Base-by-base conservation (phyloP, 2,797 vertebrate genomes). In the Ctenochaetus hawaiiensis region DNA sequence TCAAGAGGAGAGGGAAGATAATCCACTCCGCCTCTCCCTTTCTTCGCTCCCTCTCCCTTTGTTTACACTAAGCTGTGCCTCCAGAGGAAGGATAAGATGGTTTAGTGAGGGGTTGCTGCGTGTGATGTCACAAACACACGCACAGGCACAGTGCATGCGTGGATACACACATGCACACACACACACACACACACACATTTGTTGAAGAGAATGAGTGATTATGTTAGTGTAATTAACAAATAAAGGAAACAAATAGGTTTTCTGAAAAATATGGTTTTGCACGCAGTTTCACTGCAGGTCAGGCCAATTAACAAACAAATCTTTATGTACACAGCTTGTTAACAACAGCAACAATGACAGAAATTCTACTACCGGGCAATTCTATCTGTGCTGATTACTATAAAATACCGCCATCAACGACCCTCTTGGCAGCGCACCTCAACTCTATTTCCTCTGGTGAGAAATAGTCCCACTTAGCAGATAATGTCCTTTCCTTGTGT, bases 41-140 rank as follows among this genome's bases (percentile, higher is more conserved):
- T 87, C 86, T 84, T 83, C 58, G 20, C 78, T 58, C 85, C 72
- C 84, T 78, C 85, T 84, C 78, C 86, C 87, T 92, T 93, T 94
- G 93, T 93, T 93, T 94, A 93, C 92, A 89, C 91, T 93, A 92
- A 93, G 91, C 93, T 85, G 84, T 90, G 86, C 86, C 91, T 87
- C 88, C 87, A 77, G 87, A 90, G 91, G 86, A 92, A 78, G 93
- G 88, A 93, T 93, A 93, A 93, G 87, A 89, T 86, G 92, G 81
- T 91, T 93, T 93, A 93, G 88, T 51, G 81, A 80, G 75, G 78
- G 87, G 85, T 72, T 82, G 80, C 87, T 81, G 90, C 89, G 89
- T 91, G 84, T 82, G 80, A 88, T 90, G 91, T 89, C 88, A 89
- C 77, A 84, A 47, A 84, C 69, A 53, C 77, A 78, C 7, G 30